Evolutionary conservation across 2,888 invertebrate genomes (phyloP).

Genomic region (Leptopterna dolabrata): DNA sequence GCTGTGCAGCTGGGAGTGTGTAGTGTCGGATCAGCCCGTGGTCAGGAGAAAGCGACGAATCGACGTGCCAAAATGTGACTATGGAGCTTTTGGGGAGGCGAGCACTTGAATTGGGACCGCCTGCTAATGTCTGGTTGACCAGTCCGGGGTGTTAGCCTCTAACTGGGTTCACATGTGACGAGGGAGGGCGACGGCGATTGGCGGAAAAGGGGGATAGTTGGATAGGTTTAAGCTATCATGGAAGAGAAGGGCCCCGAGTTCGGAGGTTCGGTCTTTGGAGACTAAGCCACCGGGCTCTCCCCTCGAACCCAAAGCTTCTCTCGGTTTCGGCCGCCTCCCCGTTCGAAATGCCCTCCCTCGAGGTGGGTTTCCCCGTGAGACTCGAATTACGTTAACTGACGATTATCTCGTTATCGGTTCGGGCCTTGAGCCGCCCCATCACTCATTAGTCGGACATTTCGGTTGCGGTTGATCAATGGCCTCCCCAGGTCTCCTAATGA

Average conservation of each 20-base stretch:
- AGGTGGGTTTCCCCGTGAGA: conserved; percentile 27
- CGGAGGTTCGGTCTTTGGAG: conserved; percentile 14
- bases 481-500: conserved; percentile 28
- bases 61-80: neutral
- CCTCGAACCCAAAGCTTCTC: neutral
- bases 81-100: neutral
- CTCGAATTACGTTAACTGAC: conserved; percentile 51
- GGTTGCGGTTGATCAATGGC: conserved; percentile 49
- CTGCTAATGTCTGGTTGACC: neutral
- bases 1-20: too few relatives aligned
- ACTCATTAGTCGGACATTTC: conserved; percentile 51
- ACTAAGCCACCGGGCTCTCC: conserved; percentile 22
- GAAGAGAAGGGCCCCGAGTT: conserved; percentile 1
- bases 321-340: neutral
- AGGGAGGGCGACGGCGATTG: neutral
- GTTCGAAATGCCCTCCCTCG: neutral
- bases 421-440: conserved; percentile 33
- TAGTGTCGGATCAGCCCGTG: too few relatives aligned
- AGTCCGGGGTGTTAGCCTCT: neutral
- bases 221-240: conserved; percentile 24
- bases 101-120: neutral
- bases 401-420: conserved; percentile 49
- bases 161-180: neutral
- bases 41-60: neutral
- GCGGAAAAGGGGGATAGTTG: neutral